Percentiles rank a stretch among this genome's conserved stretches.
Conservation (phyloP, 2,113 vertebrate species). For the Xiphias gladius region DNA sequence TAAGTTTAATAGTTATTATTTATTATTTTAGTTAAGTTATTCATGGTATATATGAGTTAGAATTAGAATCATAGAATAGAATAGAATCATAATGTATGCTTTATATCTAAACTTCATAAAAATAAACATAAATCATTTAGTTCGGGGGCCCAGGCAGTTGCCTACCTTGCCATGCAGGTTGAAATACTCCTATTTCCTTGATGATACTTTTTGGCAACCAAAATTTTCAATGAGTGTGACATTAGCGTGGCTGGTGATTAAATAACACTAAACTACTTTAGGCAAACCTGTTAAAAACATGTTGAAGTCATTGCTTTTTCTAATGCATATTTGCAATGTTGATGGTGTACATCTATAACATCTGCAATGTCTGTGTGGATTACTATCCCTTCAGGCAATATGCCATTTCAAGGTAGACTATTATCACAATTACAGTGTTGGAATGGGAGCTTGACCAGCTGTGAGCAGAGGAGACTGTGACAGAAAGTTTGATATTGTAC, state of each 20-base stretch:
- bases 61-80: too few species aligned
- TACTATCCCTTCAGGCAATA: slow-evolving; percentile 8
- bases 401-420: slow-evolving; percentile 11
- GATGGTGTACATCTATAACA: slow-evolving; percentile 3
- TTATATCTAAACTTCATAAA: background rate
- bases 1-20: too few species aligned
- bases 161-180: background rate
- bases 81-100: too few species aligned
- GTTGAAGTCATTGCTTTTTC: background rate
- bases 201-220: background rate
- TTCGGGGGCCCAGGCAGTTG: background rate
- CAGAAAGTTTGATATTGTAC: slow-evolving; percentile 2
- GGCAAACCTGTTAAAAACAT: background rate
- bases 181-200: background rate
- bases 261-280: background rate
- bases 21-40: too few species aligned
- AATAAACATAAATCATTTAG: background rate
- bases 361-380: slow-evolving; percentile 9
- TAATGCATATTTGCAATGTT: background rate
- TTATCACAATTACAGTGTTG: slow-evolving; percentile 17
- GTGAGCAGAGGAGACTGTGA: background rate
- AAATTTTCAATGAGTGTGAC: background rate
- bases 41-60: too few species aligned
- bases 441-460: slow-evolving; percentile 4
- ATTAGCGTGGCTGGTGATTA: background rate